Evolutionary conservation across 2,888 invertebrate species (phyloP).

Genomic region (Teleogryllus oceanicus): DNA sequence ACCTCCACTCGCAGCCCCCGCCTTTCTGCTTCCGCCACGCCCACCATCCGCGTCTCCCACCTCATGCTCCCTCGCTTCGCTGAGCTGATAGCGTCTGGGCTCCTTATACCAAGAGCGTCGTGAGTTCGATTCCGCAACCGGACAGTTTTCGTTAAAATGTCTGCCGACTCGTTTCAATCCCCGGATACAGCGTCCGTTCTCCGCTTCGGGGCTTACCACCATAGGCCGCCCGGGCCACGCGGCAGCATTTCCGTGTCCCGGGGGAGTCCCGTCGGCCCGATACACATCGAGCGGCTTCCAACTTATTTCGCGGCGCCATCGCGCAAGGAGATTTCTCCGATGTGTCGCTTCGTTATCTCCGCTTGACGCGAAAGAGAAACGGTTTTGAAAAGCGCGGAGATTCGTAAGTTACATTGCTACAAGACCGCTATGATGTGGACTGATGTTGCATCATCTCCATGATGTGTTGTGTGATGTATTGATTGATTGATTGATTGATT

Average conservation of each 20-base stretch:
- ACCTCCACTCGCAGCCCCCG: neutral
- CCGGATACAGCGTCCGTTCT: neutral
- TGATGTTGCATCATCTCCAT: no score
- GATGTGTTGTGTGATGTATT: no score
- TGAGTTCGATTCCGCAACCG: neutral
- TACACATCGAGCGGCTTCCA: neutral
- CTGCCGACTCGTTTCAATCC: neutral
- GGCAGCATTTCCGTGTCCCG: neutral
- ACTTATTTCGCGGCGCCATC: neutral
- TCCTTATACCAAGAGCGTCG: neutral
- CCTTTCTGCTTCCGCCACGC: neutral
- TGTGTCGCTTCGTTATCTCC: no score
- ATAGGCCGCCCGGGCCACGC: neutral
- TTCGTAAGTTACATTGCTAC: no score
- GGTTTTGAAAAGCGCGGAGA: no score
- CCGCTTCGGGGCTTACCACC: neutral
- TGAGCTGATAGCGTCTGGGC: neutral
- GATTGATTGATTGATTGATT: no score
- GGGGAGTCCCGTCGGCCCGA: neutral
- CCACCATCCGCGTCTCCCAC: neutral
- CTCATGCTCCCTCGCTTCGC: neutral
- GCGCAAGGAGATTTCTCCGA: no score
- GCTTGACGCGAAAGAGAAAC: no score
- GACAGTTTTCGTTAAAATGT: slow-evolving; percentile 4
- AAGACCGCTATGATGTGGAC: no score